phyloP scores from a whole-genome alignment of 2,888 invertebrate species.

The Tridacna crocea region DNA sequence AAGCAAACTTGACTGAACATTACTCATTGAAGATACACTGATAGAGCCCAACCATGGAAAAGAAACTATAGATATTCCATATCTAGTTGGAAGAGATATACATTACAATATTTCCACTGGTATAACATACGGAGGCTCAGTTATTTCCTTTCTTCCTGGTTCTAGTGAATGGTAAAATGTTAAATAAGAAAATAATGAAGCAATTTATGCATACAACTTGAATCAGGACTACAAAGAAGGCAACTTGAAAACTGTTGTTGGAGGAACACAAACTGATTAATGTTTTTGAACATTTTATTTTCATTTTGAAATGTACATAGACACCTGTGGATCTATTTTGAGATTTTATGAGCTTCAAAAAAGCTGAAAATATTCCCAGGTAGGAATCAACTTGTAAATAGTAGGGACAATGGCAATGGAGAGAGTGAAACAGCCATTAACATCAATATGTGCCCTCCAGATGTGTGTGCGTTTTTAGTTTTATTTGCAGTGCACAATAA shows the following conservation, averaged over 20 bases:
- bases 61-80: conserved; percentile 14
- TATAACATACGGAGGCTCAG: neutral
- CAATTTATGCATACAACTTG: conserved; percentile 40
- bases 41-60: neutral
- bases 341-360: too few relatives aligned
- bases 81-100: conserved; percentile 40
- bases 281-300: too few relatives aligned
- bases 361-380: too few relatives aligned
- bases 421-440: too few relatives aligned
- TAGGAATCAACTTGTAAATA: too few relatives aligned
- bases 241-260: conserved; percentile 16
- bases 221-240: conserved; percentile 34
- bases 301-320: too few relatives aligned
- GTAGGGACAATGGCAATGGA: too few relatives aligned
- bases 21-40: conserved; percentile 9
- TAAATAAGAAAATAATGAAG: conserved; percentile 32
- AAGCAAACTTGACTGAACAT: conserved; percentile 24
- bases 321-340: too few relatives aligned
- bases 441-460: too few relatives aligned
- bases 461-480: too few relatives aligned
- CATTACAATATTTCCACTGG: conserved; percentile 30
- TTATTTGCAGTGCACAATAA: too few relatives aligned
- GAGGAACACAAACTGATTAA: neutral
- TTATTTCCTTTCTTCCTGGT: conserved; percentile 39
- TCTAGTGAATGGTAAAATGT: conserved; percentile 43